Conservation (phyloP, 2,797 vertebrate genomes). For the Prionace glauca region DNA sequence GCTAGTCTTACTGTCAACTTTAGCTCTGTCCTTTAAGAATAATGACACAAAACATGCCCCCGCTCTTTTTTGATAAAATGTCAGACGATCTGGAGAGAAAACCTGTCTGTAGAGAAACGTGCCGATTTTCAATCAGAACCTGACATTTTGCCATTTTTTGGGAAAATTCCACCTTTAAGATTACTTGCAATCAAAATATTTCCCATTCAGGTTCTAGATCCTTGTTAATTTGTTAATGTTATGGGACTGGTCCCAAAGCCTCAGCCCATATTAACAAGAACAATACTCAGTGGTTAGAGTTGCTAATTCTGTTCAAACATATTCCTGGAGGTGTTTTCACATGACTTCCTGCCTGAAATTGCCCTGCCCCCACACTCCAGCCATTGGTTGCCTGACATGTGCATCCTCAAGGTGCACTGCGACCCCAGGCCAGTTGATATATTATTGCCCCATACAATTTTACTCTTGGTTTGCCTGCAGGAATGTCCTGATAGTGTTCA, state of each 20-base stretch:
- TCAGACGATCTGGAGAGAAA: too few species aligned
- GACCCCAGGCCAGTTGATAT: neutral
- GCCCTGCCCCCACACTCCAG: neutral
- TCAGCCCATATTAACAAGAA: neutral
- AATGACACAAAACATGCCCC: too few species aligned
- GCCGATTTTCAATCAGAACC: too few species aligned
- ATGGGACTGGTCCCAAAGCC: neutral
- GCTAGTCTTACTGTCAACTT: too few species aligned
- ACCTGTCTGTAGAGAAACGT: too few species aligned
- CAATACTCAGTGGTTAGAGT: neutral
- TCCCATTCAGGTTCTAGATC: neutral
- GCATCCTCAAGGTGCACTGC: neutral
- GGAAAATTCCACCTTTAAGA: neutral
- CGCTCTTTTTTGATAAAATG: too few species aligned
- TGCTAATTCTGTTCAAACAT: neutral
- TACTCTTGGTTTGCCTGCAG: neutral
- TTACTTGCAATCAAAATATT: neutral
- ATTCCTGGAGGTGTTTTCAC: neutral
- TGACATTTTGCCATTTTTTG: too few species aligned
- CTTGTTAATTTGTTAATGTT: slow-evolving; percentile 18
- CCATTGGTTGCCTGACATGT: neutral
- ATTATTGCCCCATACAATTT: neutral
- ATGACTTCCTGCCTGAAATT: neutral
- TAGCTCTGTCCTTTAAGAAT: too few species aligned
- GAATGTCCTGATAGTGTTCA: neutral